These are phyloP conservation scores for Jordanella pulchra DNA, from an alignment of 2,797 vertebrate species.

Conservation along the genomic window DNA sequence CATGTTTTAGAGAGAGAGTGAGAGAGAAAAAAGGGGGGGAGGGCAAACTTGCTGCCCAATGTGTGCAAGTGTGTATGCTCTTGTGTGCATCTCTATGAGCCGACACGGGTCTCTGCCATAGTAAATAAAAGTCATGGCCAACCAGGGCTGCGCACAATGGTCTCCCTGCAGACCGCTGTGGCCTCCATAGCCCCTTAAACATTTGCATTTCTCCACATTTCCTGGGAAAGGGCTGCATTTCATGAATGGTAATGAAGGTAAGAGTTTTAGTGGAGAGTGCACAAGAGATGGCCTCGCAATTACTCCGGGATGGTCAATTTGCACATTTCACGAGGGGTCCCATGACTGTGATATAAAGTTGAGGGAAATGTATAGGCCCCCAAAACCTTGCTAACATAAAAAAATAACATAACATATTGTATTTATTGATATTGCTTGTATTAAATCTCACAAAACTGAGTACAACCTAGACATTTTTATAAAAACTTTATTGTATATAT, in stretches of 20 bases:
- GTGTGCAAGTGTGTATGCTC: conserved; percentile 45
- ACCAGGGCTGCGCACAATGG: conserved; percentile 74
- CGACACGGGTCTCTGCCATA: conserved; percentile 71
- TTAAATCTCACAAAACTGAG: too few relatives aligned
- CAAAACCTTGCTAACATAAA: conserved; percentile 66
- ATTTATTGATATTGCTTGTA: not conserved
- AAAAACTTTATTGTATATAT: too few relatives aligned
- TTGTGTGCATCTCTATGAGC: conserved; percentile 57
- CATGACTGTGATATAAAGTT: conserved; percentile 78
- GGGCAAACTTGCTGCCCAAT: conserved; percentile 24
- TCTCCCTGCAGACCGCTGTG: conserved; percentile 69
- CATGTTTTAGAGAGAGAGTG: conserved; percentile 29
- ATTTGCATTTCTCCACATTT: conserved; percentile 82
- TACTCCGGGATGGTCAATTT: conserved; percentile 77
- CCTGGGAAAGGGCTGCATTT: conserved; percentile 79
- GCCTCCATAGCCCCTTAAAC: conserved; percentile 68
- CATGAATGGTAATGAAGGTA: conserved; percentile 84
- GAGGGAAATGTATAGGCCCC: conserved; percentile 75
- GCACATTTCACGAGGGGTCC: conserved; percentile 74
- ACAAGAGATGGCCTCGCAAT: conserved; percentile 78
- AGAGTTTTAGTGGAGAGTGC: conserved; percentile 77
- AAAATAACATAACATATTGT: conserved; percentile 68
- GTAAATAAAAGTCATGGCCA: conserved; percentile 81
- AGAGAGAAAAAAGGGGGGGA: not conserved
- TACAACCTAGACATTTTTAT: too few relatives aligned